These are phyloP conservation scores for Rosalia funebris DNA, from an alignment of 2,888 invertebrate genomes.

Conservation along the genomic window DNA sequence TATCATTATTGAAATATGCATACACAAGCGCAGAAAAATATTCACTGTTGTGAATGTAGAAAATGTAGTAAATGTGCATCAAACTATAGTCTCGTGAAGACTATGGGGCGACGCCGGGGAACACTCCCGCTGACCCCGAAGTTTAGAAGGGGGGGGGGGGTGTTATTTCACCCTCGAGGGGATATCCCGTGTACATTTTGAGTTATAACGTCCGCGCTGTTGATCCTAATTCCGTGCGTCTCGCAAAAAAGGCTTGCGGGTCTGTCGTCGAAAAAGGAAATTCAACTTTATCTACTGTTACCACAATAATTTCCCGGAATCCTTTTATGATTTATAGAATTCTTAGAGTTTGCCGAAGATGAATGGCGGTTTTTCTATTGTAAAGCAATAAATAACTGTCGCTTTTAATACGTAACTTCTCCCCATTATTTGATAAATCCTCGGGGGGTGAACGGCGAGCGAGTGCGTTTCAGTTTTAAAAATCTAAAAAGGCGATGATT, in stretches of 20 bases:
- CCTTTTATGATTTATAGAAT: conserved; percentile 28
- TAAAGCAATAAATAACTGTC: conserved; percentile 30
- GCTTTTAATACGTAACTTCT: conserved; percentile 27
- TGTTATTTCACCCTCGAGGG: too few species aligned
- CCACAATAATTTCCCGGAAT: conserved; percentile 22
- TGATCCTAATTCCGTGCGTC: neutral
- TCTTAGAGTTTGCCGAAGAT: conserved; percentile 18
- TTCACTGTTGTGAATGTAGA: too few species aligned
- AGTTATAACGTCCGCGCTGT: neutral
- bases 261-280: conserved; percentile 3
- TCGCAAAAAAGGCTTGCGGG: neutral
- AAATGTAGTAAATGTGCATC: too few species aligned
- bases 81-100: too few species aligned
- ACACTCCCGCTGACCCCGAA: too few species aligned
- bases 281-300: conserved; percentile 18
- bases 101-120: too few species aligned
- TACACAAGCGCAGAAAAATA: too few species aligned
- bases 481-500: conserved; percentile 5
- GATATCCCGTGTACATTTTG: neutral
- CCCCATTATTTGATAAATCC: conserved; percentile 26
- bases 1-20: too few species aligned
- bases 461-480: conserved; percentile 12
- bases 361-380: conserved; percentile 27
- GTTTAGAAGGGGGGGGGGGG: too few species aligned
- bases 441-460: neutral